These are phyloP conservation scores for Phataginus tricuspis DNA, from an alignment of 2,797 vertebrate species.

Conservation along the genomic window DNA sequence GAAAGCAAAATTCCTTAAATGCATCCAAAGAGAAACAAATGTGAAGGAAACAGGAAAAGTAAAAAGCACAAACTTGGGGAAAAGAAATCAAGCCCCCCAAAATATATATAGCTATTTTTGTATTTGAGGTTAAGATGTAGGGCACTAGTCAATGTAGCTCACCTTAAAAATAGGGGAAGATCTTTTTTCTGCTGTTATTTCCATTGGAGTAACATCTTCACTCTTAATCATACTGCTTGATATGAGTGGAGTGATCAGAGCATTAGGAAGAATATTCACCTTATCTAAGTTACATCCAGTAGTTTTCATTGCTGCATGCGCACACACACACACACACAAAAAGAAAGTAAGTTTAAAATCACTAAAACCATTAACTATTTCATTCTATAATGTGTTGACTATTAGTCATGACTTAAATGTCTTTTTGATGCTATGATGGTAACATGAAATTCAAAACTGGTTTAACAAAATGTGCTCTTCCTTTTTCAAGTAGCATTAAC, in stretches of 20 bases:
- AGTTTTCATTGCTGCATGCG: conserved; percentile 86
- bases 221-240: conserved; percentile 93
- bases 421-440: conserved; percentile 21
- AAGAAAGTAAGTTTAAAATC: conserved; percentile 27
- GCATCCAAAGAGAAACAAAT: conserved; percentile 39
- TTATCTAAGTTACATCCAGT: conserved; percentile 89
- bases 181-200: conserved; percentile 93
- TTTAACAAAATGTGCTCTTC: not conserved
- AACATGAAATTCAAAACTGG: conserved; percentile 3
- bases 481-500: not conserved
- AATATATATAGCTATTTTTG: conserved; percentile 41
- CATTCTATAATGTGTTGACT: conserved; percentile 3
- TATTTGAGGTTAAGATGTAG: conserved; percentile 18
- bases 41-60: conserved; percentile 36
- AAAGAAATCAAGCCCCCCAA: not conserved
- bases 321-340: conserved; percentile 19
- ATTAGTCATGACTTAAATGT: conserved; percentile 32
- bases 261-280: conserved; percentile 88
- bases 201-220: conserved; percentile 97
- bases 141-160: conserved; percentile 47
- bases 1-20: conserved; percentile 47
- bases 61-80: not conserved
- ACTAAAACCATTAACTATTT: not conserved
- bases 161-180: conserved; percentile 92
- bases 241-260: conserved; percentile 92